Base-by-base conservation (phyloP, 2,113 vertebrate species). In the Oryzias javanicus region DNA sequence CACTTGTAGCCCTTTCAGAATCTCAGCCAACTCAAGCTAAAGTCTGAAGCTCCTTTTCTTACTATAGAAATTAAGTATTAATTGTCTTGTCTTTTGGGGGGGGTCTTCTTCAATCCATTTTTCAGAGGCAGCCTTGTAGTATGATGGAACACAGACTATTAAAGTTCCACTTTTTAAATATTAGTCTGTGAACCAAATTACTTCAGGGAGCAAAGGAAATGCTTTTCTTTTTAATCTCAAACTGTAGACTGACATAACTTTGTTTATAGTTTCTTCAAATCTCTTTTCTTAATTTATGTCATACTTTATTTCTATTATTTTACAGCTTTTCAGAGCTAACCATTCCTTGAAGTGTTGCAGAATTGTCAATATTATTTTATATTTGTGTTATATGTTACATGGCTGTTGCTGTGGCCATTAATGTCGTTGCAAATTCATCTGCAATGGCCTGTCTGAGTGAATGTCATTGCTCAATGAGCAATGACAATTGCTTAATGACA, bases 321-420 rank as follows among this genome's bases (percentile, higher is more conserved):
- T 59, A 70, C 66, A 81, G 74, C 80, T 88, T 76, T 72, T 77
- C 78, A 75, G 66, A 61, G 66, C 70, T 77, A 55, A 79, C 53
- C 59, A 70, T 86, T 83, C 78, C 76, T 72, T 52, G 71, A 78
- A 78, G 75, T 80, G 56, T 77, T 65, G 74, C 55, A 57, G 54
- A 72, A 68, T 86, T 66, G 76, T 82, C 89, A 90, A 86, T 90
- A 89, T 90, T 91, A 85, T 74, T 72, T 48, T 67, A 46, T 63
- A 50, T 80, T 72, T 78, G 66, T 85, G 24, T 84, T 84, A 54
- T 71, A 73, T 70, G 65, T 81, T 77, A 25, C 25, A 25, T 80
- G 60, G 66, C 63, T 83, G 66, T 86, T 75, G 84, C 59, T 86
- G 78, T 78, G 72, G 87, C n/a, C n/a, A n/a, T 25, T 25, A 25